phyloP scores from a whole-genome alignment of 2,888 invertebrate species.

The Cartodere bifasciata region DNA sequence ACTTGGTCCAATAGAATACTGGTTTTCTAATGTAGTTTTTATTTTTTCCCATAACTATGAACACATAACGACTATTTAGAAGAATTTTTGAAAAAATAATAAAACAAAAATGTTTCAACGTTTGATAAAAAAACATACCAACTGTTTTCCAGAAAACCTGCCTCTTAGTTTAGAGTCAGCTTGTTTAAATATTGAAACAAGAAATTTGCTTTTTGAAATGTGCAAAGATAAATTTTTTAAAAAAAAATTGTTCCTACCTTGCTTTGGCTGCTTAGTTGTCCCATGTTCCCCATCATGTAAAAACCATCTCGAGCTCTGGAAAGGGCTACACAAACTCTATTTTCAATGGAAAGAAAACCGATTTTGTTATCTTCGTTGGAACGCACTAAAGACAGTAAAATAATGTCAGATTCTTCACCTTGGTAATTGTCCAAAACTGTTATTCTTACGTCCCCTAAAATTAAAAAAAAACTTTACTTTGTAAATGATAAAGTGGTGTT shows the following conservation, averaged over 20 bases:
- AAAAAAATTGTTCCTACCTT: too few species aligned
- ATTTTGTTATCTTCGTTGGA: slow-evolving; percentile 54
- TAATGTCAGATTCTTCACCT: slow-evolving; percentile 68
- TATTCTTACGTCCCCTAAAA: slow-evolving; percentile 39
- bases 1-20: slow-evolving; percentile 40
- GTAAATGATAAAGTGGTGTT: too few species aligned
- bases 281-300: slow-evolving; percentile 64
- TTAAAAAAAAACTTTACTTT: too few species aligned
- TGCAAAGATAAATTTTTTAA: too few species aligned
- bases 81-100: too few species aligned
- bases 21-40: slow-evolving; percentile 35
- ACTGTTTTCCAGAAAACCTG: too few species aligned
- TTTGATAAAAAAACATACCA: too few species aligned
- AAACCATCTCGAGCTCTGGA: slow-evolving; percentile 60
- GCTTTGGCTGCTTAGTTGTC: slow-evolving; percentile 40
- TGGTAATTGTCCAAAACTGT: slow-evolving; percentile 69
- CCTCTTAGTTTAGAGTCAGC: too few species aligned
- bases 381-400: slow-evolving; percentile 66
- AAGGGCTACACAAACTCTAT: slow-evolving; percentile 65
- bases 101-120: too few species aligned
- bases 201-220: too few species aligned
- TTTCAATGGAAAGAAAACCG: slow-evolving; percentile 56
- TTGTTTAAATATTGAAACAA: too few species aligned
- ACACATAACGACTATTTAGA: too few species aligned
- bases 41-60: slow-evolving; percentile 40